phyloP scores from a whole-genome alignment of 2,113 vertebrate species.

The Felis catus region F.catus_Fca126_mat1.0 CM031426.1:29089501-29090000 shows the following conservation, averaged over 20 bases:
- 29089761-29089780: not conserved
- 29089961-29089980: not conserved
- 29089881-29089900: not conserved
- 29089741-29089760: not conserved
- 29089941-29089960: not conserved
- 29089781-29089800: not conserved
- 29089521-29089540: not conserved
- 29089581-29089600: not conserved
- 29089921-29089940: not conserved
- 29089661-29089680: not conserved
- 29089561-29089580: not conserved
- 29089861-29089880: not conserved
- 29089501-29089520: fast-evolving
- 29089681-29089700: not conserved
- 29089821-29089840: not conserved
- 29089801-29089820: not conserved
- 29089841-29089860: not conserved
- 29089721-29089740: not conserved
- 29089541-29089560: not conserved
- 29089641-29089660: not conserved
- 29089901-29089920: not conserved
- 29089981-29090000: not conserved
- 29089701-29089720: not conserved
- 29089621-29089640: not conserved
- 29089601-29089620: not conserved